Conservation (phyloP, 2,888 invertebrate species). For the Hypomecis atomaria region DNA sequence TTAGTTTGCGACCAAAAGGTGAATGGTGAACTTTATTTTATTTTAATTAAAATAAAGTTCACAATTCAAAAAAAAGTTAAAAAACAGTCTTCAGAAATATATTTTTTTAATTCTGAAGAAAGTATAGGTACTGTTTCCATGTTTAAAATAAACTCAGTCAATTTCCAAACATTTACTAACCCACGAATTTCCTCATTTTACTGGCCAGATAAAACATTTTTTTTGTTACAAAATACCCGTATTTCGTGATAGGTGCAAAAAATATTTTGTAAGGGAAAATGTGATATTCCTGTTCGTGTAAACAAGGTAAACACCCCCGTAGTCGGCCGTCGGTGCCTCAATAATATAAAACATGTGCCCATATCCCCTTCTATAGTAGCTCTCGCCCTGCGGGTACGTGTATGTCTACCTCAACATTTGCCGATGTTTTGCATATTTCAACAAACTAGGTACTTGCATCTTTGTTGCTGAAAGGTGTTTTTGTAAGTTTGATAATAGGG, state of each 20-base stretch:
- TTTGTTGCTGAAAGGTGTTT: constrained; percentile 4
- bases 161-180: neutral
- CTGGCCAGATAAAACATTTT: constrained; percentile 9
- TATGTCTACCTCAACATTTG: constrained; percentile 17
- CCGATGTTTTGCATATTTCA: constrained; percentile 40
- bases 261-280: constrained; percentile 52
- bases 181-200: neutral
- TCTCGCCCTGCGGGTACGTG: constrained; percentile 58
- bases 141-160: too few species aligned
- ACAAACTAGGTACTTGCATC: constrained; percentile 11
- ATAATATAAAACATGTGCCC: constrained; percentile 80
- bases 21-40: too few species aligned
- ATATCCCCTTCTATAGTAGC: constrained; percentile 66
- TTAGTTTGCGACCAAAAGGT: too few species aligned
- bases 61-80: too few species aligned
- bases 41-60: too few species aligned
- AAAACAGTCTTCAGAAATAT: too few species aligned
- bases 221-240: constrained; percentile 10
- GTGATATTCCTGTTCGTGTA: constrained; percentile 53
- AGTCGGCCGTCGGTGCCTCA: constrained; percentile 66
- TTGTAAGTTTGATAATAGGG: too few species aligned
- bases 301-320: constrained; percentile 70
- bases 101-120: too few species aligned
- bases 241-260: constrained; percentile 19
- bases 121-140: too few species aligned